phyloP scores from a whole-genome alignment of 2,888 invertebrate species.

The Lymantria dispar region DNA sequence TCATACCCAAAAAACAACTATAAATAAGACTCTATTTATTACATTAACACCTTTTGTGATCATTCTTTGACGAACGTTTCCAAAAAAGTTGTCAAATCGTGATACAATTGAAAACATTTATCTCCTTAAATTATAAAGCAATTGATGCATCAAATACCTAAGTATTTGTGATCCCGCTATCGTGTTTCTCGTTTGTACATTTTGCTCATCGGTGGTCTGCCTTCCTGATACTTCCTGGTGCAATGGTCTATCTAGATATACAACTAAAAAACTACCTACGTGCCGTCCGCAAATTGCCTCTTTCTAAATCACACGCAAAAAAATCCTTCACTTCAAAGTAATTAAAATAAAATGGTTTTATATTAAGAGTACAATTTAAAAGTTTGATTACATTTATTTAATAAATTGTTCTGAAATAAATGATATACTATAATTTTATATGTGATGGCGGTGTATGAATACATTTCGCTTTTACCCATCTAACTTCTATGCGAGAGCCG shows the following conservation, averaged over 20 bases:
- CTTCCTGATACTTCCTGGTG: slow-evolving; percentile 33
- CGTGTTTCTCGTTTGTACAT: slow-evolving; percentile 2
- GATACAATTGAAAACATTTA: not conserved
- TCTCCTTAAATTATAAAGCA: not conserved
- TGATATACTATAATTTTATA: not conserved
- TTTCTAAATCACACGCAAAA: slow-evolving; percentile 26
- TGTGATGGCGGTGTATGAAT: too few species aligned
- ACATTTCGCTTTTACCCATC: too few species aligned
- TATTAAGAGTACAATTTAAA: slow-evolving; percentile 8
- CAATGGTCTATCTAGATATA: slow-evolving; percentile 32
- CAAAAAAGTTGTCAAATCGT: not conserved
- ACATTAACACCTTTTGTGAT: not conserved
- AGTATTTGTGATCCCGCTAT: slow-evolving; percentile 19
- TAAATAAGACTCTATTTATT: not conserved
- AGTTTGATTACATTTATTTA: slow-evolving; percentile 16
- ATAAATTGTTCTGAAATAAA: slow-evolving; percentile 18
- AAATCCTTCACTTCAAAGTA: slow-evolving; percentile 20
- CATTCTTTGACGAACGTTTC: not conserved
- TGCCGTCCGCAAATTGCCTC: slow-evolving; percentile 21
- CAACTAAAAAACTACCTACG: slow-evolving; percentile 30
- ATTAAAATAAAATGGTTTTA: slow-evolving; percentile 29
- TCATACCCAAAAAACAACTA: too few species aligned
- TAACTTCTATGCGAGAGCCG: too few species aligned
- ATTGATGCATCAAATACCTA: not conserved
- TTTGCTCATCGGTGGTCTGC: slow-evolving; percentile 8